Percentiles rank a stretch among this genome's conserved stretches.
Conservation (phyloP, 2,888 invertebrate genomes). For the Trypoxylon attenuatum region DNA sequence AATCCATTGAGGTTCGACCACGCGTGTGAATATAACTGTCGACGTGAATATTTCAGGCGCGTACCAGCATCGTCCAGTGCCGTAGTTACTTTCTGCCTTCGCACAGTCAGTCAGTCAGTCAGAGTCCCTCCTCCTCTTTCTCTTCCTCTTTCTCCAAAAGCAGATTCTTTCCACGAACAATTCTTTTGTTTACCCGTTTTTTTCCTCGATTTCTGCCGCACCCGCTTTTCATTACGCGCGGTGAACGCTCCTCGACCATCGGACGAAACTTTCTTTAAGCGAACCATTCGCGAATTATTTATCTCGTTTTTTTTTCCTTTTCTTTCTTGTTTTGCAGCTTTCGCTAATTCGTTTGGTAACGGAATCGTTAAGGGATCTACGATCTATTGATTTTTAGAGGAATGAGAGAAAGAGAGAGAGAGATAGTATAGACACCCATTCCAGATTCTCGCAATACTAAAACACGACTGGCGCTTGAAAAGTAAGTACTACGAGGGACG, state of each 20-base stretch:
- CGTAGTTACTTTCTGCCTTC: slow-evolving; percentile 18
- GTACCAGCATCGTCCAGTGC: slow-evolving; percentile 25
- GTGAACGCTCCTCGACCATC: neutral
- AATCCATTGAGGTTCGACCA: slow-evolving; percentile 67
- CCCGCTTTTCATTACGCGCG: neutral
- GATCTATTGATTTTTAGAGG: too few relatives aligned
- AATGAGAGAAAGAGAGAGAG: too few relatives aligned
- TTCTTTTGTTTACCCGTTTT: neutral
- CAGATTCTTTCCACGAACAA: neutral
- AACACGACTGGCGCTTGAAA: too few relatives aligned
- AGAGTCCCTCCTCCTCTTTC: neutral
- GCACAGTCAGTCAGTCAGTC: neutral
- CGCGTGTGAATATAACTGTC: slow-evolving; percentile 71
- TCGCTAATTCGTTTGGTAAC: too few relatives aligned
- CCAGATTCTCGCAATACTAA: too few relatives aligned
- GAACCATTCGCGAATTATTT: too few relatives aligned
- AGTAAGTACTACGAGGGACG: too few relatives aligned
- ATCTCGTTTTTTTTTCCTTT: too few relatives aligned
- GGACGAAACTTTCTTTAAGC: too few relatives aligned
- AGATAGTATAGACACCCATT: too few relatives aligned
- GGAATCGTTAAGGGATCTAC: too few relatives aligned
- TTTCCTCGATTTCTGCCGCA: neutral
- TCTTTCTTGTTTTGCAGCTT: too few relatives aligned
- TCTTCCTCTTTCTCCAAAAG: neutral
- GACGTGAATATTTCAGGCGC: slow-evolving; percentile 38